Base-by-base conservation (phyloP, 2,113 vertebrate genomes). In the Gobio gobio region DNA sequence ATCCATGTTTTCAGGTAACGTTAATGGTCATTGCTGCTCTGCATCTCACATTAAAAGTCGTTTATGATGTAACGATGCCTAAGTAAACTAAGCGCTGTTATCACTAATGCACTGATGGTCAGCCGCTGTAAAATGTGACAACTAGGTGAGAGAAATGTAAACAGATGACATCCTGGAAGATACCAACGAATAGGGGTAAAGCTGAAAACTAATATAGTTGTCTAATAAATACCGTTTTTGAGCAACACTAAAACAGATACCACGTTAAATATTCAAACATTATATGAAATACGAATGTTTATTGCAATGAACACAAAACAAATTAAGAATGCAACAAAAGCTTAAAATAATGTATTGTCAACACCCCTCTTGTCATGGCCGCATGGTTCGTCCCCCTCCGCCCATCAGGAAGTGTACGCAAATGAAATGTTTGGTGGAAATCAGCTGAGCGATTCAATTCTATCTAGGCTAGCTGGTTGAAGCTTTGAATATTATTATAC, bases 161-260 rank as follows among this genome's bases (percentile, higher is more conserved):
- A 95, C 92, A 91, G 54, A 1, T 89, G 76, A 93, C 87, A 94
- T 95, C 94, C 93, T 94, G 94, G 94, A 95, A 86, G 63, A 13
- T 90, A 94, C 94, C 93, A 94, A 90, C 2, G 18, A 22, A 10
- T 18, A 24, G 8, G n/a, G 4, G 59, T 59, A 54, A 24, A 0
- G 24, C 43, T 22, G 2, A 36, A 1, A 9, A 13, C 29, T 1
- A 24, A 2, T 5, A 18, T 20, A 5, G n/a, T n/a, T 63, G 13
- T 26, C 36, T 63, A 6, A 26, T 45, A 6, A 63, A 64, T 29
- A 29, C 12, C 8, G 0, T 64, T 12, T 49, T 68, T 13, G 61
- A 10, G 10, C 24, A 51, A 24, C 10, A 1, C n/a, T 33, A 2
- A 36, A 78, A 22, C 18, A 1, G 61, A 64, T 12, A 10, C 2